phyloP scores from a whole-genome alignment of 2,888 invertebrate genomes.

The Erannis defoliaria region DNA sequence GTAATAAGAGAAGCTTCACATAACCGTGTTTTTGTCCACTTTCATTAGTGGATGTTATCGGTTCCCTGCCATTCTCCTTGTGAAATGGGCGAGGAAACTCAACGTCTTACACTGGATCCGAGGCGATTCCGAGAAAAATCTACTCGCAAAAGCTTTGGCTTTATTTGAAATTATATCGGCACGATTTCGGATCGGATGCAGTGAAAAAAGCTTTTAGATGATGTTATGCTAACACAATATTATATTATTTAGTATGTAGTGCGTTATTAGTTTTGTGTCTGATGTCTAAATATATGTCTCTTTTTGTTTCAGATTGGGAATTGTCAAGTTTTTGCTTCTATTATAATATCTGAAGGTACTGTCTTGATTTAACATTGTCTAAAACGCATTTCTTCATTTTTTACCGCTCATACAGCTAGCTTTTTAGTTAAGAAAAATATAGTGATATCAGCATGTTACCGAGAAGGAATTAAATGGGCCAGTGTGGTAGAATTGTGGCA shows the following conservation, averaged over 20 bases:
- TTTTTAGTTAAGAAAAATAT: too few species aligned
- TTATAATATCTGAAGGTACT: conserved; percentile 19
- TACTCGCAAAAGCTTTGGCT: not conserved
- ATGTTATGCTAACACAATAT: conserved; percentile 17
- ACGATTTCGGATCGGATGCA: conserved; percentile 5
- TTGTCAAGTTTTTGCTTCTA: conserved; percentile 1
- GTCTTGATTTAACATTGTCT: not conserved
- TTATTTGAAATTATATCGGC: not conserved
- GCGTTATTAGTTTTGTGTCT: conserved; percentile 18
- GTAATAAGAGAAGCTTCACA: conserved; percentile 48
- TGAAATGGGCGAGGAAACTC: conserved; percentile 20
- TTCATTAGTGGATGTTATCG: conserved; percentile 69
- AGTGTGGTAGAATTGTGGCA: too few species aligned
- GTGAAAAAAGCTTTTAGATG: not conserved
- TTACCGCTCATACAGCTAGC: too few species aligned
- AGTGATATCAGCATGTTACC: too few species aligned
- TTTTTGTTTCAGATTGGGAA: conserved; percentile 37
- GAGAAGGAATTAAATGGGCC: too few species aligned
- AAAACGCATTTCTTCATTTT: not conserved
- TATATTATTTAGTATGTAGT: conserved; percentile 12
- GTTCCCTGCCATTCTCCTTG: conserved; percentile 34
- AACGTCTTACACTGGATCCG: not conserved
- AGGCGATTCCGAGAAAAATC: conserved; percentile 3
- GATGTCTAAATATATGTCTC: conserved; percentile 21
- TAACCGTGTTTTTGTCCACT: conserved; percentile 62